These are phyloP conservation scores for Hemithea aestivaria DNA, from an alignment of 2,888 invertebrate species.

Conservation along the genomic window DNA sequence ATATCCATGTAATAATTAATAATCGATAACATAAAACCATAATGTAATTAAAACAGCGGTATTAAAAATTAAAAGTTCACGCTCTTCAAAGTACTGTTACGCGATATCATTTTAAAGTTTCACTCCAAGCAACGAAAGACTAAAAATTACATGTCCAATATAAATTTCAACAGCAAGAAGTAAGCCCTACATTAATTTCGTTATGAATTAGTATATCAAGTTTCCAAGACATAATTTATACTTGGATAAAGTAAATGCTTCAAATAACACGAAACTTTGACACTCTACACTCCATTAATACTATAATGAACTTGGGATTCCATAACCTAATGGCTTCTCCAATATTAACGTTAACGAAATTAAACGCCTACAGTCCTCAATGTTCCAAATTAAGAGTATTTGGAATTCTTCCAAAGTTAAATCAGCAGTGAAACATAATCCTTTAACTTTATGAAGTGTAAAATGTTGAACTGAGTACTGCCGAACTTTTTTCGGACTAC, in stretches of 20 bases:
- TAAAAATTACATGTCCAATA: too few relatives aligned
- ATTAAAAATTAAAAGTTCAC: too few relatives aligned
- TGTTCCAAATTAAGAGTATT: conserved; percentile 26
- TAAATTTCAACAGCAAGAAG: too few relatives aligned
- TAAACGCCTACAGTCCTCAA: conserved; percentile 16
- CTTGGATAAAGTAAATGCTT: conserved; percentile 17
- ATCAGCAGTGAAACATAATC: conserved; percentile 34
- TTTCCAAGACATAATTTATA: too few relatives aligned
- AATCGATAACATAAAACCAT: too few relatives aligned
- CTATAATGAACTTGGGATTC: conserved; percentile 20
- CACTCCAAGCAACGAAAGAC: too few relatives aligned
- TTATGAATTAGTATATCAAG: too few relatives aligned
- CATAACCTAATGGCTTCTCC: conserved; percentile 15
- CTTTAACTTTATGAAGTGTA: conserved; percentile 44
- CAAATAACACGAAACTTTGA: conserved; percentile 8
- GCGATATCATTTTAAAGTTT: too few relatives aligned
- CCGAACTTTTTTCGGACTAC: conserved; percentile 27
- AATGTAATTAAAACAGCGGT: too few relatives aligned
- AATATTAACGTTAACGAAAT: conserved; percentile 24
- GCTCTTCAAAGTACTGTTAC: too few relatives aligned
- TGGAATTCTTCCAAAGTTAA: conserved; percentile 30
- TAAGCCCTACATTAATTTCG: too few relatives aligned
- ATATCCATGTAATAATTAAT: too few relatives aligned
- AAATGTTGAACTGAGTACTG: conserved; percentile 35
- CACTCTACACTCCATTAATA: conserved; percentile 9